Evolutionary conservation across 2,797 vertebrate genomes (phyloP).

Genomic region (Schizopygopsis pylzovi): DNA sequence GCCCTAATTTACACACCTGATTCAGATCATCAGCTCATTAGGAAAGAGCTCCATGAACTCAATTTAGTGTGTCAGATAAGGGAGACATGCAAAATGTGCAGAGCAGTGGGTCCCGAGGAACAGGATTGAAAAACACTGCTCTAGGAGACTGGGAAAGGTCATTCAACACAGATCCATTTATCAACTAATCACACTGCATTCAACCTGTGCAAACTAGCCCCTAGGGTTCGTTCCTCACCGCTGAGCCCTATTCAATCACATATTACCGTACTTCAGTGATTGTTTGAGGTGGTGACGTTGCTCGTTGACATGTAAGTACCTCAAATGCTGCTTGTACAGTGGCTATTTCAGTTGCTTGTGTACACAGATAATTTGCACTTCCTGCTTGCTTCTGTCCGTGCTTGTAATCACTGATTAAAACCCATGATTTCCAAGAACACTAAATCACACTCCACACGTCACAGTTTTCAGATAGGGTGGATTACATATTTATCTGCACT

Average conservation of each 20-base stretch:
- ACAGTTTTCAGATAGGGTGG: conserved; percentile 12
- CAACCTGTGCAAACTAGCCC: conserved; percentile 29
- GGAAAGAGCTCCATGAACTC: too few species aligned
- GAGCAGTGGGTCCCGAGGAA: too few species aligned
- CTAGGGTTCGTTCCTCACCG: not conserved
- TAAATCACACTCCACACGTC: conserved; percentile 6
- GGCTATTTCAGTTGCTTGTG: conserved; percentile 41
- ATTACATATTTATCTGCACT: conserved; percentile 10
- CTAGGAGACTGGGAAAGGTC: conserved; percentile 43
- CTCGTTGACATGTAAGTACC: not conserved
- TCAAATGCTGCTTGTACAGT: conserved; percentile 1
- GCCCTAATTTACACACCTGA: too few species aligned
- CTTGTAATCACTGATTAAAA: conserved; percentile 26
- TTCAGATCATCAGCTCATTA: too few species aligned
- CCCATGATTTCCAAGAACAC: conserved; percentile 23
- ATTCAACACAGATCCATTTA: conserved; percentile 19
- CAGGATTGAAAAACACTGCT: not conserved
- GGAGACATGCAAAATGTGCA: too few species aligned
- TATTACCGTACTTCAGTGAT: not conserved
- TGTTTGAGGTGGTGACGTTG: not conserved
- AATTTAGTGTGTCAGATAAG: too few species aligned
- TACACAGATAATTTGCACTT: conserved; percentile 18
- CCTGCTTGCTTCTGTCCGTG: not conserved
- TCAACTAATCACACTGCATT: conserved; percentile 38
- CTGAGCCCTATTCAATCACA: not conserved